Evolutionary conservation across 2,888 invertebrate species (phyloP).

Genomic region (Ypsolopha scabrella): DNA sequence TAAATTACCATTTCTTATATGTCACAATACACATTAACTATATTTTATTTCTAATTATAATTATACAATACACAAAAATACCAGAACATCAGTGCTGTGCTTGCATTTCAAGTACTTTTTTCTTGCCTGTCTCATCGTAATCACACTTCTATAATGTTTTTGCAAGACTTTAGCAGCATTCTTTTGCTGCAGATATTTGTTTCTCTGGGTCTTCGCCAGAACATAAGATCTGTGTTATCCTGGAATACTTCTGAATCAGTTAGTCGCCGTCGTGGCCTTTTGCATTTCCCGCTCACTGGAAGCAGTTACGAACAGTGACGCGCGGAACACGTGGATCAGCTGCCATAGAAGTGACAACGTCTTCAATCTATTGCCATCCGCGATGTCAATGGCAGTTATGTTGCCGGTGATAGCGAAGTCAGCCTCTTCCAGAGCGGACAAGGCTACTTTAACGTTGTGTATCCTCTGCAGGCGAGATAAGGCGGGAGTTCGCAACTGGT

Average conservation of each 20-base stretch:
- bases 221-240: slow-evolving; percentile 34
- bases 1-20: too few relatives aligned
- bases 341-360: slow-evolving; percentile 91
- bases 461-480: slow-evolving; percentile 89
- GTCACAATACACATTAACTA: too few relatives aligned
- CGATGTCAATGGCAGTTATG: slow-evolving; percentile 82
- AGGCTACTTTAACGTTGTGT: slow-evolving; percentile 84
- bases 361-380: slow-evolving; percentile 90
- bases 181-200: slow-evolving; percentile 16
- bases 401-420: slow-evolving; percentile 73
- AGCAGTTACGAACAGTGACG: slow-evolving; percentile 78
- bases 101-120: slow-evolving; percentile 9
- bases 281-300: slow-evolving; percentile 57
- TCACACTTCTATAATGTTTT: slow-evolving; percentile 42
- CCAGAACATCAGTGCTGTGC: too few relatives aligned
- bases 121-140: slow-evolving; percentile 38
- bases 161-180: slow-evolving; percentile 35
- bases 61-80: too few relatives aligned
- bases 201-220: slow-evolving; percentile 20
- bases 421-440: slow-evolving; percentile 73
- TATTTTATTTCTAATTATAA: too few relatives aligned
- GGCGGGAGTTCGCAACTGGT: slow-evolving; percentile 82
- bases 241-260: slow-evolving; percentile 49
- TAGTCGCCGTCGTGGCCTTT: slow-evolving; percentile 34
- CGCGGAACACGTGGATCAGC: slow-evolving; percentile 86